Evolutionary conservation across 2,888 invertebrate genomes (phyloP), one percentile per base, ranked within the genome.

Genomic region (Bruchidius siliquastri): DNA sequence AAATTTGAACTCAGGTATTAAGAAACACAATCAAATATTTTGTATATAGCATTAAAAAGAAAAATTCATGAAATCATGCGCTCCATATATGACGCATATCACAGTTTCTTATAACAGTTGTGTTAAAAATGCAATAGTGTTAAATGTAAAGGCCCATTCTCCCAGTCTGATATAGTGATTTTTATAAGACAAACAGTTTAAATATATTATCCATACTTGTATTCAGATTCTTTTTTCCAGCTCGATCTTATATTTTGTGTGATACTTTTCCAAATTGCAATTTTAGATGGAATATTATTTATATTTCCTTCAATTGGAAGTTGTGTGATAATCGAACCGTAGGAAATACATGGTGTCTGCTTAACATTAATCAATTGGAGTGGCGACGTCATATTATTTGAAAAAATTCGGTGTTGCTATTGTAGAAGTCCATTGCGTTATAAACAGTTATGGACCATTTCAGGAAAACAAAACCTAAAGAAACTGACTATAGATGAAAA

Each of bases 231-330:
- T 49, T 13, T 3, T 49, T 49, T 76, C 77, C 75, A 76, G 73
- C 74, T 74, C 76, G 74, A 75, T 76, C 75, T 77, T 74, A 70
- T 76, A 74, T 79, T 79, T 76, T 77, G 77, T 77, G 79, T 79
- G 79, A 77, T 49, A 80, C 74, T 76, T 75, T 80, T 78, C 80
- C 76, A 79, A 77, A 77, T 80, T 78, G 79, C 81, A 81, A 80
- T 81, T 81, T 79, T 81, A 75, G 77, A 73, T 78, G 76, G 80
- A 77, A 81, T 82, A 81, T 81, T 81, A 81, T 81, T 18, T 80
- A 81, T 79, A 80, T 80, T 80, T 81, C 80, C 79, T 81, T 82
- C 80, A 80, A 78, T 80, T 81, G 79, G 79, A 79, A 81, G 79
- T 77, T 76, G 79, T 81, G 81, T 81, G 81, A 81, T 81, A 82